Conservation (phyloP, 2,113 vertebrate species). For the Maylandia zebra region DNA sequence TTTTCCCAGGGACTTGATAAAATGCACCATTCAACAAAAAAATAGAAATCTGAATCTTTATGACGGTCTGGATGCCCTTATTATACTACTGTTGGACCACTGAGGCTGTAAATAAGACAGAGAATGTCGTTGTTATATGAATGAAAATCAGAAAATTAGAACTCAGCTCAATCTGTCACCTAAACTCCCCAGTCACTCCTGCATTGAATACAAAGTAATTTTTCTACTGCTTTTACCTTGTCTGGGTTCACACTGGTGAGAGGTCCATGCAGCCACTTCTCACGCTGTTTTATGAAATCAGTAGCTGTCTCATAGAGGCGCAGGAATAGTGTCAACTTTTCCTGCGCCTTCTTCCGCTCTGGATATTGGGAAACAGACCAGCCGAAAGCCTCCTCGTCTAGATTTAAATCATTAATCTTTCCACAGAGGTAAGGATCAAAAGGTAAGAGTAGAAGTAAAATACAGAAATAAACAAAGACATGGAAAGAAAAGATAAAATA, state of each 20-base stretch:
- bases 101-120: not conserved
- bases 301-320: conserved; percentile 73
- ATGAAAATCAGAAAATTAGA: not conserved
- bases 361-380: conserved; percentile 81
- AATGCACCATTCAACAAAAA: not conserved
- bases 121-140: not conserved
- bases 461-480: not conserved
- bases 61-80: not conserved
- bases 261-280: conserved; percentile 75
- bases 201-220: not conserved
- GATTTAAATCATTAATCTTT: conserved; percentile 82
- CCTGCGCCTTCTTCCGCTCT: conserved; percentile 75
- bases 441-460: not conserved
- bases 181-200: not conserved
- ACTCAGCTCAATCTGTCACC: not conserved
- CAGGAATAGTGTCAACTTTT: conserved; percentile 77
- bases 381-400: conserved; percentile 80
- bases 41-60: not conserved
- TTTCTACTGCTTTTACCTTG: conserved; percentile 32
- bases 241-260: conserved; percentile 78
- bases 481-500: not conserved
- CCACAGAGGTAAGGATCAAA: not conserved
- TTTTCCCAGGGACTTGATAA: not conserved
- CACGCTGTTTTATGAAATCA: conserved; percentile 72
- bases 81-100: not conserved